Evolutionary conservation across 2,797 vertebrate genomes (phyloP).

Genomic region (Intellagama lesueurii): DNA sequence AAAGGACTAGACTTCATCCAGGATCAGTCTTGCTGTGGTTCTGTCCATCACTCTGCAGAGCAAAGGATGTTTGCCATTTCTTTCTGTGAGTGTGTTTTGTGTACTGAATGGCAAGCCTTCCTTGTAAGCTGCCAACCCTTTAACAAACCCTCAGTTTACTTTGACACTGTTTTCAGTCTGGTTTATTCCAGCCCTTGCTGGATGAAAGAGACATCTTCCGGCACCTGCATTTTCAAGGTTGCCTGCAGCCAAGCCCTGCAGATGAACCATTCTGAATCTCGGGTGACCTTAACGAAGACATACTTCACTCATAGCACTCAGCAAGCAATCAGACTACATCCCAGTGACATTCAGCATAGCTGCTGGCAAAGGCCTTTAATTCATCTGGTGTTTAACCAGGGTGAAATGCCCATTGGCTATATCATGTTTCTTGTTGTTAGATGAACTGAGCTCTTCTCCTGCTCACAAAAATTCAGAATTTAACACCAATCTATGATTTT

Average conservation of each 20-base stretch:
- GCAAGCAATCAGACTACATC: constrained; percentile 77
- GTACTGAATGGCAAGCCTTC: constrained; percentile 31
- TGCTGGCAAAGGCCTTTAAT: constrained; percentile 79
- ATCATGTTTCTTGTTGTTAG: constrained; percentile 81
- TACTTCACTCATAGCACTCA: constrained; percentile 79
- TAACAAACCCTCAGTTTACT: constrained; percentile 51
- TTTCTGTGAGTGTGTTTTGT: constrained; percentile 27
- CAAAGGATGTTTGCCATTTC: constrained; percentile 1
- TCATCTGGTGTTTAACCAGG: constrained; percentile 83
- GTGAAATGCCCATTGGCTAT: constrained; percentile 78
- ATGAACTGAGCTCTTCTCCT: constrained; percentile 75
- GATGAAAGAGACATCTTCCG: constrained; percentile 73
- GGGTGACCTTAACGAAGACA: constrained; percentile 80
- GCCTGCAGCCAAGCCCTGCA: constrained; percentile 78
- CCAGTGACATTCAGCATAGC: constrained; percentile 82
- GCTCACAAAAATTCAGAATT: constrained; percentile 77
- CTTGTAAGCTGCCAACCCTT: constrained; percentile 33
- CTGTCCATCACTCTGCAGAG: constrained; percentile 32
- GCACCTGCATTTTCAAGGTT: constrained; percentile 72
- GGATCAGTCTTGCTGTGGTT: neutral
- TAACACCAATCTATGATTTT: constrained; percentile 74
- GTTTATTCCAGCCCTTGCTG: constrained; percentile 46
- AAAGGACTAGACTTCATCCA: neutral
- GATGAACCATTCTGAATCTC: constrained; percentile 80
- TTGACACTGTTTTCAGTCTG: constrained; percentile 61